Conservation (phyloP, 2,113 vertebrate genomes). For the Lampris megalopsis region DNA sequence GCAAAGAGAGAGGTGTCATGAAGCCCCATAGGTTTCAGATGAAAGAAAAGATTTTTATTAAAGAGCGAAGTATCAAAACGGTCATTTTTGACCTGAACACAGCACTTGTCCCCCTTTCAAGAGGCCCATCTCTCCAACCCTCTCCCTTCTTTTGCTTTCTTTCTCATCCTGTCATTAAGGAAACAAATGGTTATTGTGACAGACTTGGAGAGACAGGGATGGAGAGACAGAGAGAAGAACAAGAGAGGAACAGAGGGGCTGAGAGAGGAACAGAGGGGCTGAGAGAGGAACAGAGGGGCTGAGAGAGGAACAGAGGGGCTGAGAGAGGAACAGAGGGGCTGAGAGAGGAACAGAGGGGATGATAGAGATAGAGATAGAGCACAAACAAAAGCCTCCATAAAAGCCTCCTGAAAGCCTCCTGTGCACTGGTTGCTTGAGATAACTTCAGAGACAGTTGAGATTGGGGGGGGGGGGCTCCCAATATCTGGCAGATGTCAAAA, state of each 20-base stretch:
- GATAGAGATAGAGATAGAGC: not conserved
- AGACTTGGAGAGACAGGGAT: conserved; percentile 34
- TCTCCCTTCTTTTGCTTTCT: conserved; percentile 16
- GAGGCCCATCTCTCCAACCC: conserved; percentile 4
- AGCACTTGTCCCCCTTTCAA: conserved; percentile 3
- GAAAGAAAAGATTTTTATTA: too few species aligned
- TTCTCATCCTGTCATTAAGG: conserved; percentile 30
- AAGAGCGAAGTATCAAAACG: too few species aligned
- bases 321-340: conserved; percentile 1
- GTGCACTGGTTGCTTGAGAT: not conserved
- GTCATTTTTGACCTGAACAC: too few species aligned
- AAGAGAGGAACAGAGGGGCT: not conserved
- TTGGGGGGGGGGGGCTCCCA: conserved; percentile 38
- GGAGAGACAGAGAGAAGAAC: conserved; percentile 33
- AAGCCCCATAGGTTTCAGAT: too few species aligned
- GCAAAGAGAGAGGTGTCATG: too few species aligned
- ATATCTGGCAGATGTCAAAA: conserved; percentile 21
- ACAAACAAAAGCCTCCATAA: conserved; percentile 51
- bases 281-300: conserved; percentile 29
- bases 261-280: conserved; percentile 1
- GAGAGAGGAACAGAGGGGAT: conserved; percentile 29
- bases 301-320: not conserved
- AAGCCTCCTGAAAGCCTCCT: conserved; percentile 43
- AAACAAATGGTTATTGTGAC: conserved; percentile 76
- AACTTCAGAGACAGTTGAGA: not conserved